Percentiles rank a stretch among this genome's conserved stretches.
phyloP scores from a whole-genome alignment of 2,888 invertebrate species.

The Holacanthella duospinosa region DNA sequence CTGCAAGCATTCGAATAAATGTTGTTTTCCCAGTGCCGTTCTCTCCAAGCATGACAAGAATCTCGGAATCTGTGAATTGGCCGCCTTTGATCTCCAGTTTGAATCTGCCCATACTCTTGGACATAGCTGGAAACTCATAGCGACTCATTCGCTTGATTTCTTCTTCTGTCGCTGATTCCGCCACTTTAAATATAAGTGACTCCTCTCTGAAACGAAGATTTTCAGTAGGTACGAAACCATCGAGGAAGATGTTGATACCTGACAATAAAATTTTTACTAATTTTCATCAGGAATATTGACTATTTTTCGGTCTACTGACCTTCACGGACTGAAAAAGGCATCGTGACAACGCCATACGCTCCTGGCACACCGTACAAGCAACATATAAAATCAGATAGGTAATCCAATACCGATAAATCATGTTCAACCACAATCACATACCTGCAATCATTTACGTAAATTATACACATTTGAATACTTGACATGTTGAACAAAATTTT shows the following conservation, averaged over 20 bases:
- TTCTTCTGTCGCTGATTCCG: constrained; percentile 94
- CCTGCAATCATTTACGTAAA: constrained; percentile 51
- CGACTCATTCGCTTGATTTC: constrained; percentile 95
- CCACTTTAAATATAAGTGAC: constrained; percentile 93
- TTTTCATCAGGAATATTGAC: neutral
- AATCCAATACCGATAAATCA: constrained; percentile 96
- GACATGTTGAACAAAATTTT: neutral
- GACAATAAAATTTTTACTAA: constrained; percentile 1
- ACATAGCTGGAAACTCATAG: constrained; percentile 90
- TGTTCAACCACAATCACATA: constrained; percentile 99
- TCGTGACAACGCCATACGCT: constrained; percentile 98
- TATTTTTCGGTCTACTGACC: constrained; percentile 47
- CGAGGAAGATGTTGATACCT: constrained; percentile 97
- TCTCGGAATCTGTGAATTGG: constrained; percentile 98
- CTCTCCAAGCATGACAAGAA: constrained; percentile 87
- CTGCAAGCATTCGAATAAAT: constrained; percentile 96
- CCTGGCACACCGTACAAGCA: constrained; percentile 96
- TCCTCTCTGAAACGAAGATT: constrained; percentile 96
- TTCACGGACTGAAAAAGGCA: constrained; percentile 99
- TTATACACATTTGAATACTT: no score
- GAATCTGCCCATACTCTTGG: constrained; percentile 65
- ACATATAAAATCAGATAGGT: constrained; percentile 97
- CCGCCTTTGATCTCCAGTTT: constrained; percentile 70
- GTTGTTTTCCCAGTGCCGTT: constrained; percentile 99
- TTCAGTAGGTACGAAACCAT: constrained; percentile 98